These are phyloP conservation scores for Poecilia latipinna DNA, from an alignment of 2,113 vertebrate genomes.

Conservation along the genomic window DNA sequence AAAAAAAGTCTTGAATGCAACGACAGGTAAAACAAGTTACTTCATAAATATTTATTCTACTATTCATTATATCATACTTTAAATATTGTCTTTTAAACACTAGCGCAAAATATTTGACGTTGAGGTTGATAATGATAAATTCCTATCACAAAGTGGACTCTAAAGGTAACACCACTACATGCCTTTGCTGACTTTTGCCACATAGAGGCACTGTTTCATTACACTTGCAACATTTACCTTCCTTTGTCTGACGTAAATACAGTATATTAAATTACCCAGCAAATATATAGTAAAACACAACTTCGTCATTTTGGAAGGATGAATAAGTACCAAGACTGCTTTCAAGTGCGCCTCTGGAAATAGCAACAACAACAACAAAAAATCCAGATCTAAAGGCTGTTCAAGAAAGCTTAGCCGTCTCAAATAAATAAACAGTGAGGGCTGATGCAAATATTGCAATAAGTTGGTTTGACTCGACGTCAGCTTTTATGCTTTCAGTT, in stretches of 20 bases:
- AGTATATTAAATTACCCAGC: background rate
- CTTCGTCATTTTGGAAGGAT: background rate
- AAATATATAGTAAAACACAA: background rate
- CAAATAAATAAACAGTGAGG: too few species aligned
- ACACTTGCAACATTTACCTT: background rate
- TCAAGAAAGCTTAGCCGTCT: too few species aligned
- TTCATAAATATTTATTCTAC: background rate
- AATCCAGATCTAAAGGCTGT: too few species aligned
- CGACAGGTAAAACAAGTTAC: too few species aligned
- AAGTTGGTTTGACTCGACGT: too few species aligned
- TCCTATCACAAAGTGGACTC: rapidly evolving
- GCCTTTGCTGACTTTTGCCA: slow-evolving; percentile 13
- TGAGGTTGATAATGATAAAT: background rate
- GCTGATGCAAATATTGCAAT: too few species aligned
- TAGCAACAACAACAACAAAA: too few species aligned
- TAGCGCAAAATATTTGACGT: background rate
- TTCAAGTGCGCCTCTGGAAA: too few species aligned
- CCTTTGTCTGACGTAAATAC: slow-evolving; percentile 3
- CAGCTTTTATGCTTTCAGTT: background rate
- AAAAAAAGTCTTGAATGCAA: background rate
- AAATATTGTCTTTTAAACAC: background rate
- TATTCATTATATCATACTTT: background rate
- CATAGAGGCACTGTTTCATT: slow-evolving; percentile 20
- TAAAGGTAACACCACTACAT: slow-evolving; percentile 6
- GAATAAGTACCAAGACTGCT: too few species aligned